Conservation (phyloP, 2,113 vertebrate genomes). For the Nesoenas mayeri region DNA sequence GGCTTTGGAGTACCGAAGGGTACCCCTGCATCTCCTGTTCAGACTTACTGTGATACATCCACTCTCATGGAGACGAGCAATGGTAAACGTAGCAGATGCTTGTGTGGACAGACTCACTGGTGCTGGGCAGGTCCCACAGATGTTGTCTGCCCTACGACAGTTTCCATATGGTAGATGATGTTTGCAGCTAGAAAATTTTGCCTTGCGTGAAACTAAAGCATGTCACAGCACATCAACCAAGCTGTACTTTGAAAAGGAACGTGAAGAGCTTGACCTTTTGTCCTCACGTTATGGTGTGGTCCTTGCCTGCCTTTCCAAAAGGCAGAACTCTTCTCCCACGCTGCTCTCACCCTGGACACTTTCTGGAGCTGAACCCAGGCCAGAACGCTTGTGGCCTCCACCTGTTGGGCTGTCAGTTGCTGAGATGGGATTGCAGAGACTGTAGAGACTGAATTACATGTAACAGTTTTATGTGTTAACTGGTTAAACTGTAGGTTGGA, state of each 20-base stretch:
- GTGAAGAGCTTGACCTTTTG: background rate
- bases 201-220: background rate
- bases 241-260: background rate
- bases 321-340: background rate
- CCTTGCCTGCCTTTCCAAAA: background rate
- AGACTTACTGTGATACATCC: background rate
- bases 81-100: background rate
- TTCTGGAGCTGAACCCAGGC: background rate
- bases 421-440: background rate
- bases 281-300: rapidly evolving
- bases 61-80: background rate
- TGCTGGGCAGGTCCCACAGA: background rate
- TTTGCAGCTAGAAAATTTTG: background rate
- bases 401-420: background rate
- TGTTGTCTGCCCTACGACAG: no score
- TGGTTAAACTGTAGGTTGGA: background rate
- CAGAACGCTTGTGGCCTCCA: background rate
- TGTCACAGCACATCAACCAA: background rate
- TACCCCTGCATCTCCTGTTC: background rate
- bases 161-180: background rate
- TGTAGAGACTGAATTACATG: background rate
- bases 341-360: background rate
- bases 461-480: background rate
- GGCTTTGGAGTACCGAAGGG: background rate
- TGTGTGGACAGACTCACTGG: background rate